A percentile compares a stretch with the other conserved stretches of the same genome.
Conservation (phyloP, 2,113 vertebrate genomes). For the Paradisaea rubra region DNA sequence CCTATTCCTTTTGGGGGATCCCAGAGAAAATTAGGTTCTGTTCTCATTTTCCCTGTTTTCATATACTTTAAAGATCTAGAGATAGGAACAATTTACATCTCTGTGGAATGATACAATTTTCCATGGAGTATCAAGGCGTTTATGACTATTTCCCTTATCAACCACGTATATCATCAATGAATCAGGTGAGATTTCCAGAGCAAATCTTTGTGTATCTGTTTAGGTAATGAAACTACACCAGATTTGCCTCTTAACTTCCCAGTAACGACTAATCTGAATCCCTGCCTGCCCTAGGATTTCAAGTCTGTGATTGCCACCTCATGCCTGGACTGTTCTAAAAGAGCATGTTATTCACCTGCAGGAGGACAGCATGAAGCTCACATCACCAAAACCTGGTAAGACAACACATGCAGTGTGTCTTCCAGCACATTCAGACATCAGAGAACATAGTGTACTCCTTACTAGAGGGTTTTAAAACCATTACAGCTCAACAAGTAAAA, state of each 20-base stretch:
- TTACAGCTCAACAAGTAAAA: slow-evolving; percentile 53
- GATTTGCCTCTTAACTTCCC: neutral
- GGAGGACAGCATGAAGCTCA: neutral
- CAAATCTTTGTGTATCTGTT: neutral
- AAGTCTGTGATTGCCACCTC: neutral
- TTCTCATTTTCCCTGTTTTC: neutral
- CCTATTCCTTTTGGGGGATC: neutral
- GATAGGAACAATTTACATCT: neutral
- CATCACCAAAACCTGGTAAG: slow-evolving; percentile 21
- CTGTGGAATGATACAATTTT: neutral
- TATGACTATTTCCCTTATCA: neutral
- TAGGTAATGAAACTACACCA: neutral
- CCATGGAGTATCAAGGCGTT: neutral
- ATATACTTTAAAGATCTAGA: neutral
- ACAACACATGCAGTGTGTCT: slow-evolving; percentile 16
- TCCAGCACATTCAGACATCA: slow-evolving; percentile 39
- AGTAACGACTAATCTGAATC: neutral
- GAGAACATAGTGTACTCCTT: slow-evolving; percentile 45
- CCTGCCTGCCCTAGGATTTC: neutral
- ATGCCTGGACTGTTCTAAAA: neutral
- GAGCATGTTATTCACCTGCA: neutral
- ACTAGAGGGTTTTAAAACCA: slow-evolving; percentile 42
- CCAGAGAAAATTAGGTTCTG: neutral
- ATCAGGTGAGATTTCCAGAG: neutral
- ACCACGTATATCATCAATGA: neutral